Evolutionary conservation across 2,113 vertebrate genomes (phyloP), one percentile per base, ranked within the genome.

Genomic region (Pelvicachromis taeniatus): DNA sequence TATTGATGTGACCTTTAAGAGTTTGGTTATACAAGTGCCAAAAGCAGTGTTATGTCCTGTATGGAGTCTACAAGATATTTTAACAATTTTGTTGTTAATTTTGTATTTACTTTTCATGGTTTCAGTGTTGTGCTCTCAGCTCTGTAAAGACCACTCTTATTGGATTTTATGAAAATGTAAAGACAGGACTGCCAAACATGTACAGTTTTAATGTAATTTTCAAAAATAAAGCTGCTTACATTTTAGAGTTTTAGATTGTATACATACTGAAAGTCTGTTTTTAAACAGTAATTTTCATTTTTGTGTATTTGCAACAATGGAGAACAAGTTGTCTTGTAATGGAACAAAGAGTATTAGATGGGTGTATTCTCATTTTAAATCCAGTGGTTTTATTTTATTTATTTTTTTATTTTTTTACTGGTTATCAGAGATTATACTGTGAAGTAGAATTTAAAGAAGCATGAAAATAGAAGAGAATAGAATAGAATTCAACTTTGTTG

Each of bases 1-100:
- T 98, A 97, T 90, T 99, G 90, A 98, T 52, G 80, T 59, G 4
- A 87, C 33, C 16, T 14, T 50, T 70, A 70, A 83, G 50, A 52
- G 31, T 48, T 6, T 12, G 21, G 10, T 78, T 40, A 80, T 81
- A 75, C 86, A 91, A 90, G 92, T 93, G 90, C 94, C 92, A 93
- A 92, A 84, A 82, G 38, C 81, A 85, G 91, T 91, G 40, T 92
- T 92, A 54, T 58, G 63, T 55, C 40, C 89, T 88, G 38, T 78
- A 77, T 68, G n/a, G 12, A 85, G 40, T 35, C 48, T 77, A 80
- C 16, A 52, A 48, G 2, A 48, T 85, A 80, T 88, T 86, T 87
- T 5, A 54, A 80, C 3, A 35, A 45, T 77, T 85, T 53, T 29
- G 38, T 50, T 13, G 13, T 80, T 53, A 77, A 14, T 88, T 83